phyloP scores from a whole-genome alignment of 1,140 invertebrate genomes.

The Matsumurasca onukii region DNA sequence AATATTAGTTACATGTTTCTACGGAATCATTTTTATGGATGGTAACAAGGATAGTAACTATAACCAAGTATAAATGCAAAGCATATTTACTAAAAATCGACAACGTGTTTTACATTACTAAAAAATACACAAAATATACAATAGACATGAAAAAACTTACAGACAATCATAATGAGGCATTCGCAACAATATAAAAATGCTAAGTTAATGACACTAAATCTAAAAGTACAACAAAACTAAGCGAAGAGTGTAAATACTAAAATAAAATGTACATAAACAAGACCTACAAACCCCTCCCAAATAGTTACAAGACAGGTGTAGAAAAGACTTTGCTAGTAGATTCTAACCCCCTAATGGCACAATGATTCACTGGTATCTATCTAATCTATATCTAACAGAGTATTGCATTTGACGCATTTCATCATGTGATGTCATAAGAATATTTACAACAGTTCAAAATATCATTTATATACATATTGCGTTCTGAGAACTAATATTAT shows the following conservation, averaged over 20 bases:
- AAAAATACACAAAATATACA: background rate
- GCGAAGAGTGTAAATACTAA: background rate
- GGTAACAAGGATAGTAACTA: no score
- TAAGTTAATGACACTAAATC: conserved; percentile 18
- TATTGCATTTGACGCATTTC: conserved; percentile 18
- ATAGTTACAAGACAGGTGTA: conserved; percentile 21
- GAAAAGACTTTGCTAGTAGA: background rate
- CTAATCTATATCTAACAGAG: background rate
- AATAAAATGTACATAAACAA: background rate
- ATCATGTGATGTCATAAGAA: background rate
- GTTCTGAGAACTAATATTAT: background rate
- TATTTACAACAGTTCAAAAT: background rate
- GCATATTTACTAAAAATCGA: conserved; percentile 12
- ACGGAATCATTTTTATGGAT: no score
- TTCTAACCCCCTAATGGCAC: conserved; percentile 21
- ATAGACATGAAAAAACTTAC: background rate
- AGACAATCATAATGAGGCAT: background rate
- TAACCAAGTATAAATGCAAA: no score
- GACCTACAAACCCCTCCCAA: conserved; percentile 20
- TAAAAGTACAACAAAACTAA: background rate
- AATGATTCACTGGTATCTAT: conserved; percentile 10
- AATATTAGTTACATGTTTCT: no score
- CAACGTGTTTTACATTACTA: background rate
- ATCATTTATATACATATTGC: background rate
- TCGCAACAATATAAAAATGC: conserved; percentile 8